phyloP scores from a whole-genome alignment of 2,888 invertebrate genomes.

The Lochmaea capreae region DNA sequence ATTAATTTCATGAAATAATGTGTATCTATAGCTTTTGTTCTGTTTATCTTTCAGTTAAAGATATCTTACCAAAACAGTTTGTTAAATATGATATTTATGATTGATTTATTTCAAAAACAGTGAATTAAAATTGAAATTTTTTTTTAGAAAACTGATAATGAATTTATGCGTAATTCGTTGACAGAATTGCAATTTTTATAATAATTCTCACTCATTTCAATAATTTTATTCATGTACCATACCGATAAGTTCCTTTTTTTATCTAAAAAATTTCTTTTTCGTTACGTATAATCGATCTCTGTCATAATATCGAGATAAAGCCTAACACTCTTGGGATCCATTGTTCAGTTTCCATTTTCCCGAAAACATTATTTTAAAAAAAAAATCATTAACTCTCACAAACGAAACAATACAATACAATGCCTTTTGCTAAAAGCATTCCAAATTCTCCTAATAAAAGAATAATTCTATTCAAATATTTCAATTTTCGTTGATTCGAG shows the following conservation, averaged over 20 bases:
- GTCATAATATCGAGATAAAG: constrained; percentile 2
- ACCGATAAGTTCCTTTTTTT: neutral
- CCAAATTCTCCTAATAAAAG: neutral
- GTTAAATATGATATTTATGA: too few species aligned
- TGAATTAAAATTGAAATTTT: too few species aligned
- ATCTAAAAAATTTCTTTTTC: neutral
- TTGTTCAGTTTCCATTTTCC: constrained; percentile 3
- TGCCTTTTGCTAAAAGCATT: constrained; percentile 9
- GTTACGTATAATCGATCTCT: neutral
- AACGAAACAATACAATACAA: constrained; percentile 5
- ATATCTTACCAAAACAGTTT: too few species aligned
- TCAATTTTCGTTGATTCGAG: constrained; percentile 1
- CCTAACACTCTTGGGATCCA: neutral
- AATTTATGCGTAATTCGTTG: too few species aligned
- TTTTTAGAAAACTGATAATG: too few species aligned
- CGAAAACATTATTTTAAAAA: neutral
- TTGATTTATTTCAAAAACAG: too few species aligned
- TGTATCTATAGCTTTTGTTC: too few species aligned
- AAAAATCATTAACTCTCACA: neutral
- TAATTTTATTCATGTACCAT: neutral
- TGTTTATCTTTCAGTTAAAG: too few species aligned
- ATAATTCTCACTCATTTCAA: too few species aligned
- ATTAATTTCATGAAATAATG: too few species aligned
- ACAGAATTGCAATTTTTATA: too few species aligned
- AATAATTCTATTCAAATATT: constrained; percentile 4